Evolutionary conservation across 2,888 invertebrate genomes (phyloP).

Genomic region (Tipula helvola): DNA sequence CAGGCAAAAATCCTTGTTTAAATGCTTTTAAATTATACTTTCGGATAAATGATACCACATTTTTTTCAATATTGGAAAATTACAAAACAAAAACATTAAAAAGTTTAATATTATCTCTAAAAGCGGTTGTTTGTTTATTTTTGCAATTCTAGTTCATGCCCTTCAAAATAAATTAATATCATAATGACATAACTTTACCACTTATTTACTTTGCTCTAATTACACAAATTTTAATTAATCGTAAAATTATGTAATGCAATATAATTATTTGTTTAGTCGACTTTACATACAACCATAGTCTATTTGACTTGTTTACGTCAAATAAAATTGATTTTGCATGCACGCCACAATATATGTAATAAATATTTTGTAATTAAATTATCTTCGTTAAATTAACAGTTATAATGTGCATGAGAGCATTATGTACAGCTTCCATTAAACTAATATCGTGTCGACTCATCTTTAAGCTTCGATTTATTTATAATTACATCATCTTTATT

Average conservation of each 20-base stretch:
- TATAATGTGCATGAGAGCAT: background rate
- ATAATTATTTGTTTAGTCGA: background rate
- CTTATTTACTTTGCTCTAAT: background rate
- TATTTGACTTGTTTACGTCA: background rate
- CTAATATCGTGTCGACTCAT: background rate
- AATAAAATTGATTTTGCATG: background rate
- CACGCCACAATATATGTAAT: background rate
- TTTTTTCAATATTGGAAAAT: too few species aligned
- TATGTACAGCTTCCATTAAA: background rate
- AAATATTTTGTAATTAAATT: background rate
- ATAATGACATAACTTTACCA: background rate
- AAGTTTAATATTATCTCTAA: too few species aligned
- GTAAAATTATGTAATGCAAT: background rate
- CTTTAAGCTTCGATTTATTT: background rate
- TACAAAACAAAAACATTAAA: too few species aligned
- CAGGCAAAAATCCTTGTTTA: too few species aligned
- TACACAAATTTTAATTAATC: background rate
- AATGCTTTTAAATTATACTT: too few species aligned
- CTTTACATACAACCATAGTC: background rate
- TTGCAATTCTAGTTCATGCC: too few species aligned
- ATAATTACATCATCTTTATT: background rate
- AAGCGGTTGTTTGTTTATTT: too few species aligned
- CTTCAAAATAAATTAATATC: too few species aligned
- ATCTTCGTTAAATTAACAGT: background rate
- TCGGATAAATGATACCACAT: too few species aligned